These are phyloP conservation scores for Gallinago paraguaiae DNA, from an alignment of 2,113 vertebrate species.

Conservation along the genomic window DNA sequence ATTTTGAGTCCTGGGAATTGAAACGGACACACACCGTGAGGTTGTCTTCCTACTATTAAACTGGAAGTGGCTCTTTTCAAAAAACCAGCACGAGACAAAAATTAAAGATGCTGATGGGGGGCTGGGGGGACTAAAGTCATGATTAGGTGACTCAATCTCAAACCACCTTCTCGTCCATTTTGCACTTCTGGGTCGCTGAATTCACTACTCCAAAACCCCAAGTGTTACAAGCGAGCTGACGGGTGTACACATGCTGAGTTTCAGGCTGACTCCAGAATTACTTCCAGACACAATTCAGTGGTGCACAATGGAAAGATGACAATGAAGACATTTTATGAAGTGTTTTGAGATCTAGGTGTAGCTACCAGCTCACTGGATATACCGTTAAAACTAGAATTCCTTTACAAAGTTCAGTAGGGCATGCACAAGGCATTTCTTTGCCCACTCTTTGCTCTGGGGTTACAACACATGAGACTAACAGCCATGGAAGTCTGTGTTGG, in stretches of 20 bases:
- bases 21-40: neutral
- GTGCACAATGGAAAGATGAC: neutral
- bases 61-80: neutral
- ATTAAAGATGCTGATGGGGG: neutral
- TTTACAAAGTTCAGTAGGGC: neutral
- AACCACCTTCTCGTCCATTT: neutral
- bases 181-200: neutral
- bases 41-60: neutral
- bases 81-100: neutral
- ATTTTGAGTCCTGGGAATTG: neutral
- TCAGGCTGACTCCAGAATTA: neutral
- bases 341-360: neutral
- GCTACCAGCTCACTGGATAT: neutral
- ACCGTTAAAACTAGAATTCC: neutral
- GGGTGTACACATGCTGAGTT: neutral
- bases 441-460: neutral
- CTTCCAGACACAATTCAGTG: neutral
- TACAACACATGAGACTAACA: neutral
- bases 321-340: neutral
- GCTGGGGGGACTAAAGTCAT: neutral
- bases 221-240: neutral
- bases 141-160: neutral
- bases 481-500: neutral
- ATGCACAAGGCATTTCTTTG: neutral
- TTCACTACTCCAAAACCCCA: neutral